Evolutionary conservation across 2,888 invertebrate genomes (phyloP).

Genomic region (Pseudolycoriella hygida): DNA sequence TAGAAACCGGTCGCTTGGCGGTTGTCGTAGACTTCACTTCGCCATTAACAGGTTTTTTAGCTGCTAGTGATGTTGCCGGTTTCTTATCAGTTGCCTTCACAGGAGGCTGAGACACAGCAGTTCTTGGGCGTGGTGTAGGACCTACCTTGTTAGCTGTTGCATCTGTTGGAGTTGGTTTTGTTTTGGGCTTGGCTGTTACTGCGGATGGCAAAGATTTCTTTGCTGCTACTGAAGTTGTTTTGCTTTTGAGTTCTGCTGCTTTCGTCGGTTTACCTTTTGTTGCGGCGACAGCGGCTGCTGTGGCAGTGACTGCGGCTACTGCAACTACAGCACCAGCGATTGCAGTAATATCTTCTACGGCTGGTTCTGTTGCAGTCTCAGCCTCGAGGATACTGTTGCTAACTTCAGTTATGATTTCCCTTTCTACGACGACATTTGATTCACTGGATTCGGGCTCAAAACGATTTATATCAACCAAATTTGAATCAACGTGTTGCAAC

Average conservation of each 20-base stretch:
- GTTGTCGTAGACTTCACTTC: neutral
- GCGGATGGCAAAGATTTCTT: conserved; percentile 10
- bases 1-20: no score
- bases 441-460: neutral
- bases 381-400: neutral
- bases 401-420: neutral
- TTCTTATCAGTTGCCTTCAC: conserved; percentile 2
- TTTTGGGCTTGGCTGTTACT: conserved; percentile 10
- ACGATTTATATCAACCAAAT: no score
- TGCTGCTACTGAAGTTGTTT: conserved; percentile 10
- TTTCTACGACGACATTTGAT: neutral
- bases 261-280: conserved; percentile 2
- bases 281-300: conserved; percentile 2
- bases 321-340: neutral
- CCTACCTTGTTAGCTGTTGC: conserved; percentile 2
- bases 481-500: no score
- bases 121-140: conserved; percentile 2
- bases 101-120: conserved; percentile 2
- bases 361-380: neutral
- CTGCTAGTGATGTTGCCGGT: conserved; percentile 4
- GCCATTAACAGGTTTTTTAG: conserved; percentile 5
- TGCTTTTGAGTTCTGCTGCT: conserved; percentile 3
- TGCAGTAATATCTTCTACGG: neutral
- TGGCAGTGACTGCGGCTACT: neutral
- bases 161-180: conserved; percentile 10